These are phyloP conservation scores for Melangyna quadrimaculata DNA, from an alignment of 2,888 invertebrate genomes.

Conservation along the genomic window DNA sequence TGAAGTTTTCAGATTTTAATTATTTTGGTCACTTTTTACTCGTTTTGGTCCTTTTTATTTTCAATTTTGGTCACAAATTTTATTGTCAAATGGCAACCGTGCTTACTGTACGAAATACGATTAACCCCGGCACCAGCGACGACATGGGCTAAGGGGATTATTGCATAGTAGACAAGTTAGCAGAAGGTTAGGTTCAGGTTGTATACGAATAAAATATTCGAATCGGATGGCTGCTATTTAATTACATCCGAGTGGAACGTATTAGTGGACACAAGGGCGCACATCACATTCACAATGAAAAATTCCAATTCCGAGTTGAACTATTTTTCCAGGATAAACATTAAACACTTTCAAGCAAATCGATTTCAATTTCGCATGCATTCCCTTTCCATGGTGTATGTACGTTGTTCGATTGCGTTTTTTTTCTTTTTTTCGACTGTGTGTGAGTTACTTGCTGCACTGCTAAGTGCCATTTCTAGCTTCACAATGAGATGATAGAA, in stretches of 20 bases:
- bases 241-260: conserved; percentile 63
- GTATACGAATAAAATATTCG: conserved; percentile 46
- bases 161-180: neutral
- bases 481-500: conserved; percentile 40
- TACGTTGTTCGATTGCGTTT: neutral
- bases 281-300: conserved; percentile 32
- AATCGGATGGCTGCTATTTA: conserved; percentile 64
- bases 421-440: neutral
- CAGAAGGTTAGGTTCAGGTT: neutral
- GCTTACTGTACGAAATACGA: too few relatives aligned
- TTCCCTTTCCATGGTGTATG: neutral
- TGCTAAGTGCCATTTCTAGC: conserved; percentile 35
- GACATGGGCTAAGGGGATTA: neutral
- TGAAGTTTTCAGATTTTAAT: too few relatives aligned
- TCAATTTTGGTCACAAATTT: too few relatives aligned
- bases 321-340: conserved; percentile 69
- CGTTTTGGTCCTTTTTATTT: too few relatives aligned
- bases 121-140: neutral
- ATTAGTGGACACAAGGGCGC: conserved; percentile 47
- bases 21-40: too few relatives aligned
- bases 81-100: too few relatives aligned
- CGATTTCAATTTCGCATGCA: conserved; percentile 46
- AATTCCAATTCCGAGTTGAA: conserved; percentile 57
- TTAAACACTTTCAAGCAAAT: conserved; percentile 65
- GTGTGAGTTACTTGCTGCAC: conserved; percentile 19